Conservation (phyloP, 2,888 invertebrate species). For the Spodoptera littoralis region DNA sequence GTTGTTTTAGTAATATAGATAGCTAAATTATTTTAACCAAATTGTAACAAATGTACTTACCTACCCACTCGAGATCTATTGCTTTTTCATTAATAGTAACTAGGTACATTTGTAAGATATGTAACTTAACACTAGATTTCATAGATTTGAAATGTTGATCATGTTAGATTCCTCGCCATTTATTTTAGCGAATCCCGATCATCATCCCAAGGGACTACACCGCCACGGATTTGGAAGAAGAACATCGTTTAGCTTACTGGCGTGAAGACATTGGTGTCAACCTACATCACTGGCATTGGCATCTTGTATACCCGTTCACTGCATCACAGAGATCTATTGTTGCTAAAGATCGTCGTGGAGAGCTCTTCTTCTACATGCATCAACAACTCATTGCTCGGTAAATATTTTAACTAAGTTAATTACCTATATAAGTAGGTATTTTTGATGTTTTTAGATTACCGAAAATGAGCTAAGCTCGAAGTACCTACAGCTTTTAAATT, state of each 20-base stretch:
- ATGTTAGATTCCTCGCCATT: neutral
- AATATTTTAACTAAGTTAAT: constrained; percentile 1
- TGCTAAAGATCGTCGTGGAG: constrained; percentile 93
- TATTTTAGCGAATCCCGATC: constrained; percentile 87
- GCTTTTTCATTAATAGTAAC: too few relatives aligned
- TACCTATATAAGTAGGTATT: too few relatives aligned
- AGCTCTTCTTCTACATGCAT: constrained; percentile 95
- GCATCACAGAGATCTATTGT: constrained; percentile 89
- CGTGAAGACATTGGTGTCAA: constrained; percentile 95
- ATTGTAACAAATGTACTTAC: too few relatives aligned
- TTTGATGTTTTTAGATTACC: too few relatives aligned
- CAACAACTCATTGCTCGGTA: constrained; percentile 86
- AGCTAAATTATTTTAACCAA: too few relatives aligned
- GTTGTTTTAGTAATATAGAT: too few relatives aligned
- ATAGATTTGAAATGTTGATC: too few relatives aligned
- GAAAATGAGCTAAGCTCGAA: too few relatives aligned
- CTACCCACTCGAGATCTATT: too few relatives aligned
- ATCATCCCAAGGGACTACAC: constrained; percentile 93
- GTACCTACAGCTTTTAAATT: too few relatives aligned
- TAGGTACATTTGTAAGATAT: too few relatives aligned
- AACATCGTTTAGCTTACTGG: constrained; percentile 94
- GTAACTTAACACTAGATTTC: too few relatives aligned
- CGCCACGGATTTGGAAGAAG: constrained; percentile 93
- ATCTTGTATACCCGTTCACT: constrained; percentile 92
- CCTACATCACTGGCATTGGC: constrained; percentile 95